Evolutionary conservation across 2,113 vertebrate genomes (phyloP), one percentile per base, ranked within the genome.

Genomic region (Calidris pygmaea): DNA sequence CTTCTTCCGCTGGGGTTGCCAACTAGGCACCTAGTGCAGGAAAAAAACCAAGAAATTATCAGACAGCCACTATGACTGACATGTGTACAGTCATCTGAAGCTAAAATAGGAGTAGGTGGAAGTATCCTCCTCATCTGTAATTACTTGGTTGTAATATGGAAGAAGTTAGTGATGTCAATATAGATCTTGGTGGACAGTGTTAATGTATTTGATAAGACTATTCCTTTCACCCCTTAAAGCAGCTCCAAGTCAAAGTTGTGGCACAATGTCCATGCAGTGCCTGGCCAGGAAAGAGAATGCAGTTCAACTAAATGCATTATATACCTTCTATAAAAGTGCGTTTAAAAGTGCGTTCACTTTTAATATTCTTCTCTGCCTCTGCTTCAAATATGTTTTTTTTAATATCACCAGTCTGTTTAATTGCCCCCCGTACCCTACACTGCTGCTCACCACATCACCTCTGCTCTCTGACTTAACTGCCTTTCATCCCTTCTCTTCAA

Each of bases 1-100:
- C 98, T 99, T 95, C 98, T 99, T 60, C 99, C 98, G 85, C 93
- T 98, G 75, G 94, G 96, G 96, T 99, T 99, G 91, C 99, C 99
- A 93, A 99, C 98, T 70, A 99, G 96, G 89, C 99, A 99, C 94
- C 99, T 98, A 70, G 76, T 32, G n/a, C 37, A 74, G 60, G 50
- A 27, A 76, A 86, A 62, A 75, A 55, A 3, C 0, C 37, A 79
- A 27, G 8, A 79, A 24, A 13, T 48, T 41, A 79, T 63, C 41
- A 75, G 72, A 58, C n/a, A 92, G 56, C 23, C 41, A 34, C 58
- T 75, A 14, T 27, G n/a, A n/a, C 67, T 66, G 58, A 73, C 0
- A 0, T 59, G 66, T 80, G 56, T 43, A 81, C 27, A 68, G 35
- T 70, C 45, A 71, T 7, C 52, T 84, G 65, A 90, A 74, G 19